phyloP scores from a whole-genome alignment of 2,797 vertebrate species.

The Eleutherodactylus coqui region DNA sequence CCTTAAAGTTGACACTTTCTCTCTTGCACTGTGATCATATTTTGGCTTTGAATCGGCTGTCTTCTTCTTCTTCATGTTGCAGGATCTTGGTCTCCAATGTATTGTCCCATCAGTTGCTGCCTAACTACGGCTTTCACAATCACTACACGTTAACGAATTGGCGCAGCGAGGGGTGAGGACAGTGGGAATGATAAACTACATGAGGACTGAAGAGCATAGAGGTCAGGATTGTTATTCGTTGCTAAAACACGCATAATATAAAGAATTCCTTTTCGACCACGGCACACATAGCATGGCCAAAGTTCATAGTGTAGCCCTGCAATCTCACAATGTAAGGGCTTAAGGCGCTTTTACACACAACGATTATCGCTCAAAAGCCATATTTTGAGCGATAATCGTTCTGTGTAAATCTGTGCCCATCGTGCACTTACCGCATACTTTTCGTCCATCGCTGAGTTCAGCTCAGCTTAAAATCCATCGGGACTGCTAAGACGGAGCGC shows the following conservation, averaged over 20 bases:
- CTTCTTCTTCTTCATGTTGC: background rate
- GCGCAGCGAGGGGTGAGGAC: background rate
- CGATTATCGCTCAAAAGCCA: too few relatives aligned
- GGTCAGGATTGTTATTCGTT: background rate
- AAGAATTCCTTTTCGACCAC: too few relatives aligned
- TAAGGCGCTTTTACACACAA: too few relatives aligned
- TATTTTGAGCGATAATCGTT: too few relatives aligned
- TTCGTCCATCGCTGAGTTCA: too few relatives aligned
- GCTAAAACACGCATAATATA: background rate
- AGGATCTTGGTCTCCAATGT: background rate
- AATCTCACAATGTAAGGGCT: too few relatives aligned
- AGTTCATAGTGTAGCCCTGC: too few relatives aligned
- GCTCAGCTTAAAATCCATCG: too few relatives aligned
- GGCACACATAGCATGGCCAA: too few relatives aligned
- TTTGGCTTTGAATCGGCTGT: conserved; percentile 7
- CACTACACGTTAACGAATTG: background rate
- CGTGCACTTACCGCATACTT: too few relatives aligned
- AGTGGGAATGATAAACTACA: background rate
- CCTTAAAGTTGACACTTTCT: conserved; percentile 18
- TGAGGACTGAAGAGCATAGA: background rate
- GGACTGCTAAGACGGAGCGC: too few relatives aligned
- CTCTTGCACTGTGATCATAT: conserved; percentile 14
- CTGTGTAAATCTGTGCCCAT: too few relatives aligned
- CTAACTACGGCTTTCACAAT: conserved; percentile 6
- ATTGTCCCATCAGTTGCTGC: conserved; percentile 11